Evolutionary conservation across 2,113 vertebrate species (phyloP), one percentile per base, ranked within the genome.

Genomic region (Misgurnus anguillicaudatus): DNA sequence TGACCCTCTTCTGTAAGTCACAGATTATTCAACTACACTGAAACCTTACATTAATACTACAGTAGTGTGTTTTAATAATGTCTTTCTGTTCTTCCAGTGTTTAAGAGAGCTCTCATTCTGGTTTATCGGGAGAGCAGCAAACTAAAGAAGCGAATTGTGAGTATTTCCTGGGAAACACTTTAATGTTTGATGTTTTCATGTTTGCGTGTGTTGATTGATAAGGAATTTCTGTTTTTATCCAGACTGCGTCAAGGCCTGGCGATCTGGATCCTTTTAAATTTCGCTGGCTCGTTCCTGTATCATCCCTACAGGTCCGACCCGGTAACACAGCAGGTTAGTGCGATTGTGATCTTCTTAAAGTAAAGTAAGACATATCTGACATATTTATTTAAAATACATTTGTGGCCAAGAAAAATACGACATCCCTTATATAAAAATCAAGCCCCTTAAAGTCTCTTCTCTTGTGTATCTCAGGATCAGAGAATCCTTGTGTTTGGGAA

Each of bases 221-320:
- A 55, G n/a, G 19, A 13, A 10, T 48, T 6, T 63, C 2, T 73
- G 9, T 62, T 3, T 82, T 64, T 84, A 82, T 24, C 1, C 88
- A 95, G 86, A 85, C 93, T 0, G 90, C 91, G 6, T 89, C 91
- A 72, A 95, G 96, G 60, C 91, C 94, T 13, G 91, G 92, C n/a
- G 96, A 97, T 87, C 84, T 94, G 88, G 96, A 99, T 84, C 93
- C 94, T 0, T 98, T 97, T 88, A 97, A 96, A 87, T 99, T 99
- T 88, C 94, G 95, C 75, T 98, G 97, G 96, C 82, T 99, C 71
- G 96, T 98, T 89, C 97, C 97, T 77, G 90, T 95, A 80, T 96
- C 96, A 0, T 95, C 95, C 0, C 92, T 98, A 68, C 96, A 97
- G 74, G 93, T 98, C 84, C 82, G 97, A 77, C 89, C 94, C 68